phyloP scores from a whole-genome alignment of 2,888 invertebrate genomes.

The Pollenia amentaria region DNA sequence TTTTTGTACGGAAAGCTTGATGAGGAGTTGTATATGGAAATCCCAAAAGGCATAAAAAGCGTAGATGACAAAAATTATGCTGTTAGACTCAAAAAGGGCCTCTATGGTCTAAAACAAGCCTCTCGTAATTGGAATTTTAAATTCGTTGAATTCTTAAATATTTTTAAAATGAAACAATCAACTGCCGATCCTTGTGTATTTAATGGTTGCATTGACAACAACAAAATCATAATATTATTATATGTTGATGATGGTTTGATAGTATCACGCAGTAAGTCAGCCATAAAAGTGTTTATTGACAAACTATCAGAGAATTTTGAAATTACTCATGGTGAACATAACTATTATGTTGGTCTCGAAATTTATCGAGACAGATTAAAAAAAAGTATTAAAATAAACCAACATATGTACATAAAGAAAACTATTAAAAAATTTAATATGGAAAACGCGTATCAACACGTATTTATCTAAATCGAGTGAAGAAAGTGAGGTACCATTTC shows the following conservation, averaged over 20 bases:
- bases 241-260: slow-evolving; percentile 78
- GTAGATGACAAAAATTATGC: slow-evolving; percentile 71
- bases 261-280: slow-evolving; percentile 51
- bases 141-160: slow-evolving; percentile 71
- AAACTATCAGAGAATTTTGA: slow-evolving; percentile 45
- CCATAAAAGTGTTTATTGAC: slow-evolving; percentile 42
- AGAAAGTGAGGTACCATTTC: slow-evolving; percentile 50
- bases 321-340: slow-evolving; percentile 48
- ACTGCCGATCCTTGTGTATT: slow-evolving; percentile 78
- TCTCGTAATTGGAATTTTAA: too few relatives aligned
- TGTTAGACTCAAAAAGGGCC: slow-evolving; percentile 72
- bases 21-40: slow-evolving; percentile 71
- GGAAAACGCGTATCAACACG: slow-evolving; percentile 41
- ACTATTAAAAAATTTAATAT: slow-evolving; percentile 72
- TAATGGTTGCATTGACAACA: slow-evolving; percentile 52
- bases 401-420: slow-evolving; percentile 62
- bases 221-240: slow-evolving; percentile 73
- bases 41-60: slow-evolving; percentile 68
- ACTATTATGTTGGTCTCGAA: slow-evolving; percentile 64
- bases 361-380: slow-evolving; percentile 46
- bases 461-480: slow-evolving; percentile 42
- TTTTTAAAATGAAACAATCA: slow-evolving; percentile 74
- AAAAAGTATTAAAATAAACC: slow-evolving; percentile 68
- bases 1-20: slow-evolving; percentile 73
- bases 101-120: too few relatives aligned